A percentile compares a stretch with the other conserved stretches of the same genome.
These are phyloP conservation scores for Acanthurus leucopareius DNA, from an alignment of 2,797 vertebrate species.

Conservation along the genomic window DNA sequence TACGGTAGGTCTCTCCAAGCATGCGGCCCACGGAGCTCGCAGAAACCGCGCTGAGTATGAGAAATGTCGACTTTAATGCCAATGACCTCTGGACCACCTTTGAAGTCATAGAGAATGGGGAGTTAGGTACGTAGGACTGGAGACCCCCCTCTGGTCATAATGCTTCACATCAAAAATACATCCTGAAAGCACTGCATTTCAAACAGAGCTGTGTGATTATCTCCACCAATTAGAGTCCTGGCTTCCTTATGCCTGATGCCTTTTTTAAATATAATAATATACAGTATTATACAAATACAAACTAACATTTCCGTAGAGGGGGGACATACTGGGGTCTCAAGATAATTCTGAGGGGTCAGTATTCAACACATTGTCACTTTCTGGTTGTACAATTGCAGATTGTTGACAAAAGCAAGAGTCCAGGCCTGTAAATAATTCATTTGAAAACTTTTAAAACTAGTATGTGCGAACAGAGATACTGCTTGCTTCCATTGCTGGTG, in stretches of 20 bases:
- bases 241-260: no score
- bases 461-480: not conserved
- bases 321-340: not conserved
- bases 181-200: no score
- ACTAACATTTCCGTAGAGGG: not conserved
- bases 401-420: not conserved
- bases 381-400: not conserved
- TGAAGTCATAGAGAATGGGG: constrained; percentile 97
- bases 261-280: no score
- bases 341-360: not conserved
- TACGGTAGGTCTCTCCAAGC: constrained; percentile 90
- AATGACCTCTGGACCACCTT: constrained; percentile 91
- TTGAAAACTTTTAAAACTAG: not conserved
- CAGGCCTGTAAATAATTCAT: no score
- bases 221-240: not conserved
- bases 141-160: not conserved
- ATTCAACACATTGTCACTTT: not conserved
- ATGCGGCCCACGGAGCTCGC: constrained; percentile 91
- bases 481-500: not conserved
- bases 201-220: not conserved
- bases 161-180: not conserved
- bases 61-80: constrained; percentile 81
- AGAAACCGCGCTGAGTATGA: constrained; percentile 89
- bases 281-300: not conserved
- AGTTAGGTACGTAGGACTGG: constrained; percentile 87